Evolutionary conservation across 2,113 vertebrate species (phyloP).

Genomic region (Malurus alboscapulatus): DNA sequence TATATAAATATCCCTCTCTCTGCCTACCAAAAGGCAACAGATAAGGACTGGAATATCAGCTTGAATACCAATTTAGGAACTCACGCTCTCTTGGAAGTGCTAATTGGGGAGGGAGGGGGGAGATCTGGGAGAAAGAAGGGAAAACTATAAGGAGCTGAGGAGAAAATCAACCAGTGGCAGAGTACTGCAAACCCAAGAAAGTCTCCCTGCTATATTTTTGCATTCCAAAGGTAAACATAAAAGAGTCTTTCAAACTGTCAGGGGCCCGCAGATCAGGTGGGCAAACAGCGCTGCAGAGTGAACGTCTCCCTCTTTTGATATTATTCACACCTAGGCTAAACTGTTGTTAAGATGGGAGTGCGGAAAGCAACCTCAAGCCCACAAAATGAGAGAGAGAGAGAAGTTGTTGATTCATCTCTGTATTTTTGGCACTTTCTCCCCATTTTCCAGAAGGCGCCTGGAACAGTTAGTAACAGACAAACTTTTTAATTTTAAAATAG

Average conservation of each 20-base stretch:
- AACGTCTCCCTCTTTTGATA: slow-evolving; percentile 43
- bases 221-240: slow-evolving; percentile 45
- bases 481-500: slow-evolving; percentile 69
- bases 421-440: slow-evolving; percentile 61
- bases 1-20: slow-evolving; percentile 16
- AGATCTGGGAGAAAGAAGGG: not conserved
- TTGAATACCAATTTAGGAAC: slow-evolving; percentile 38
- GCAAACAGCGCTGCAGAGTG: slow-evolving; percentile 40
- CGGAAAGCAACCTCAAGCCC: slow-evolving; percentile 57
- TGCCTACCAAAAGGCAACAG: slow-evolving; percentile 46
- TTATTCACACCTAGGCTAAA: slow-evolving; percentile 56
- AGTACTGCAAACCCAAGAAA: slow-evolving; percentile 1
- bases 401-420: slow-evolving; percentile 64
- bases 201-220: slow-evolving; percentile 14
- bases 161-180: slow-evolving; percentile 32
- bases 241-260: slow-evolving; percentile 51
- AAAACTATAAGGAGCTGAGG: not conserved
- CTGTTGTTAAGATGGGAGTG: slow-evolving; percentile 48
- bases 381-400: slow-evolving; percentile 51
- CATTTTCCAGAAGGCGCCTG: slow-evolving; percentile 64
- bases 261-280: slow-evolving; percentile 53
- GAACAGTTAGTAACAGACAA: slow-evolving; percentile 64
- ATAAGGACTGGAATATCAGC: slow-evolving; percentile 37
- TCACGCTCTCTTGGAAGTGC: slow-evolving; percentile 20
- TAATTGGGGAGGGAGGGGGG: not conserved